phyloP scores from a whole-genome alignment of 2,888 invertebrate species.

The Toxonevra muliebris region DNA sequence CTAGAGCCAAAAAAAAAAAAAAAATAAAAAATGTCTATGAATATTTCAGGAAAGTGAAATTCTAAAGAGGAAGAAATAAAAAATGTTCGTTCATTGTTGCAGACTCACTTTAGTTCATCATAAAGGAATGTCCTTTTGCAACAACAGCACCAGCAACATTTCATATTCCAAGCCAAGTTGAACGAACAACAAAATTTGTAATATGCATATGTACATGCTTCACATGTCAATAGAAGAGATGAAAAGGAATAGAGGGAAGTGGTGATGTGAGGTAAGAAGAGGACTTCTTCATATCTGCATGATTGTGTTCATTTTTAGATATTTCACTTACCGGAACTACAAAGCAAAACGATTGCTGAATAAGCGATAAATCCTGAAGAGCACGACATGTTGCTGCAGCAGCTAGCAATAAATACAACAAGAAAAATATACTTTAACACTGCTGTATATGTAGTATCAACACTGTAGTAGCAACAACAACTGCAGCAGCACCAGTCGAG shows the following conservation, averaged over 20 bases:
- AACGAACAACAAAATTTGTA: no score
- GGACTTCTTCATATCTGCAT: conserved; percentile 1
- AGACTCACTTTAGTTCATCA: no score
- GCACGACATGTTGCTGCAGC: conserved; percentile 42
- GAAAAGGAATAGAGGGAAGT: background rate
- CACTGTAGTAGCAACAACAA: conserved; percentile 23
- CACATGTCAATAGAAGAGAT: background rate
- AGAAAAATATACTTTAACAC: no score
- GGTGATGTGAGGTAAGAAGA: conserved; percentile 6
- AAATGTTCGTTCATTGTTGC: no score
- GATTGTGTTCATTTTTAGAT: conserved; percentile 2
- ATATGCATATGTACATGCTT: no score
- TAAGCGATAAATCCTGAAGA: conserved; percentile 64
- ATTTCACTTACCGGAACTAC: conserved; percentile 64
- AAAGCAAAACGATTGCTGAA: conserved; percentile 65
- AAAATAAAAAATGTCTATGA: no score
- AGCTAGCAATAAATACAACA: conserved; percentile 15
- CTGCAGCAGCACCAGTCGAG: conserved; percentile 41
- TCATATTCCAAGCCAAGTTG: no score
- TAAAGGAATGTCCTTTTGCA: no score
- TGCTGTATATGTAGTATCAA: conserved; percentile 2
- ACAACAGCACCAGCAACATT: no score
- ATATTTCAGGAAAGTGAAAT: no score
- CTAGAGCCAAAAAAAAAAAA: no score
- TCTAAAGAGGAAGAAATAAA: no score